Percentiles rank a stretch among this genome's conserved stretches.
These are phyloP conservation scores for Pygoscelis adeliae DNA, from an alignment of 2,113 vertebrate species.

Conservation along the genomic window DNA sequence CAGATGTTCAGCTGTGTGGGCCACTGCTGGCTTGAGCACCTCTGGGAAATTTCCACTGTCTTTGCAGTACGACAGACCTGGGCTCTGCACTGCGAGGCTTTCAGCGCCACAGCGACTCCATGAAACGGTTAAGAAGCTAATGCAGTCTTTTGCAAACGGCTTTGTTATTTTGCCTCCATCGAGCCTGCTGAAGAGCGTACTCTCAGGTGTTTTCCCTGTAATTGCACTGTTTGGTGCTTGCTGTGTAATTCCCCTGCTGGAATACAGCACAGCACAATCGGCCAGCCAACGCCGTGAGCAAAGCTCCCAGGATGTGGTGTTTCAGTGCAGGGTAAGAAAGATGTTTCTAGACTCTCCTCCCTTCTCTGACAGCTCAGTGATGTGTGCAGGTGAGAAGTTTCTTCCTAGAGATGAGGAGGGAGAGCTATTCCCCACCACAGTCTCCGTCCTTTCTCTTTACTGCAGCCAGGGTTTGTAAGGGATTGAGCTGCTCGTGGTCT, in stretches of 20 bases:
- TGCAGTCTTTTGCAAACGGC: not conserved
- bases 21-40: not conserved
- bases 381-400: not conserved
- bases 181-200: not conserved
- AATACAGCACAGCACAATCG: accelerated
- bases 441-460: not conserved
- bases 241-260: not conserved
- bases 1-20: not conserved
- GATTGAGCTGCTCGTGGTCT: not conserved
- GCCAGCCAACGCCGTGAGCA: accelerated
- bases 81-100: not conserved
- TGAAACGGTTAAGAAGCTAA: not conserved
- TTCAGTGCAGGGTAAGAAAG: not conserved
- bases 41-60: not conserved
- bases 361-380: not conserved
- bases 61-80: not conserved
- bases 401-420: not conserved
- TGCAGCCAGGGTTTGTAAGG: not conserved
- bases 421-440: not conserved
- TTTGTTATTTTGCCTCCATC: not conserved
- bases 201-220: not conserved
- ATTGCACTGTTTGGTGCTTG: not conserved
- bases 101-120: accelerated
- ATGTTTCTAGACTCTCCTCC: not conserved
- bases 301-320: not conserved